Percentiles rank a stretch among this genome's conserved stretches.
Conservation (phyloP, 2,888 invertebrate species). For the Nymphalis polychloros region DNA sequence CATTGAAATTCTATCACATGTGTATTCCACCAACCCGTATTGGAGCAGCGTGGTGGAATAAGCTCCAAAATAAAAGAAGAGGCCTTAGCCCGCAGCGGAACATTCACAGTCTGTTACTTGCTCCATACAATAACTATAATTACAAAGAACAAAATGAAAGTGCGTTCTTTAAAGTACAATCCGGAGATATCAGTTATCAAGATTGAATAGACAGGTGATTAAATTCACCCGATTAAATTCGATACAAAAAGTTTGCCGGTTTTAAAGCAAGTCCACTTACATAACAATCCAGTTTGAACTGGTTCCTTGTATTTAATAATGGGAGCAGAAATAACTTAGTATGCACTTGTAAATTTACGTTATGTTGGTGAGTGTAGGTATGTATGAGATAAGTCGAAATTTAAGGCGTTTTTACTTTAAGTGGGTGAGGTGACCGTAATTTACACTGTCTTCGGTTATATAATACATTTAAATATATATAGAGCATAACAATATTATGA, state of each 20-base stretch:
- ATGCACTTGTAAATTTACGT: background rate
- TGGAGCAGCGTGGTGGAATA: too few relatives aligned
- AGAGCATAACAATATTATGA: too few relatives aligned
- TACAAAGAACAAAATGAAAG: constrained; percentile 3
- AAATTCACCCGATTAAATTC: constrained; percentile 15
- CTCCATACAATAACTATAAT: background rate
- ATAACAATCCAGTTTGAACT: constrained; percentile 14
- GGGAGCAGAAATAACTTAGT: constrained; percentile 14
- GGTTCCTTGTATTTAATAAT: constrained; percentile 12
- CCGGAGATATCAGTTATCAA: constrained; percentile 9
- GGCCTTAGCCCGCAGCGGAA: too few relatives aligned
- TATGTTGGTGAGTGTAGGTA: background rate
- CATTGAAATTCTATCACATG: too few relatives aligned
- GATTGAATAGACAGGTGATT: constrained; percentile 14
- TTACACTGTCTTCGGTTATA: too few relatives aligned
- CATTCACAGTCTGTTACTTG: too few relatives aligned
- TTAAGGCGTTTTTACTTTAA: background rate
- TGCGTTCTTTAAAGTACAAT: constrained; percentile 11
- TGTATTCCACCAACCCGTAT: too few relatives aligned
- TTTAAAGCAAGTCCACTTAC: background rate
- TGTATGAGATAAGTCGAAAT: background rate
- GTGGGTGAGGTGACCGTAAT: too few relatives aligned
- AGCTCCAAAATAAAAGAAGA: too few relatives aligned
- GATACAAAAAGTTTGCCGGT: constrained; percentile 2
- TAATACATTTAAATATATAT: too few relatives aligned